Conservation (phyloP, 1,140 invertebrate species). For the Drosophila tsacasi region DNA sequence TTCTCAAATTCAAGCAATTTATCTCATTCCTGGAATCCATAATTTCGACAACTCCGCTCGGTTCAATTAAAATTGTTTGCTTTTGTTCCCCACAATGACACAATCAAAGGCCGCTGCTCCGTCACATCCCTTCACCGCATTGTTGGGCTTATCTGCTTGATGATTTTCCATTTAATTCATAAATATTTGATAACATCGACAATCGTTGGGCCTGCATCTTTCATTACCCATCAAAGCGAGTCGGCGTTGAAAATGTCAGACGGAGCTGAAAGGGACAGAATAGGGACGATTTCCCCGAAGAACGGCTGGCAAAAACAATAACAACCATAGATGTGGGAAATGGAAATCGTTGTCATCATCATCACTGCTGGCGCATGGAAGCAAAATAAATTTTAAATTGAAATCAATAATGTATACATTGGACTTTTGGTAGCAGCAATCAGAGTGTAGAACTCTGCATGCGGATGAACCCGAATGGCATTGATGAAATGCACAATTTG, state of each 20-base stretch:
- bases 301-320: conserved; percentile 15
- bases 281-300: conserved; percentile 37
- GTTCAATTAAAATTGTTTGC: conserved; percentile 30
- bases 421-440: conserved; percentile 25
- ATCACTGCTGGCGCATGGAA: conserved; percentile 14
- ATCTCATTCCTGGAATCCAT: neutral
- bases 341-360: conserved; percentile 19
- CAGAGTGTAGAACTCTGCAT: conserved; percentile 19
- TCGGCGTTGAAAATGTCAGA: conserved; percentile 59
- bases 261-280: neutral
- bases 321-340: conserved; percentile 8
- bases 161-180: conserved; percentile 66
- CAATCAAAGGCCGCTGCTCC: conserved; percentile 23
- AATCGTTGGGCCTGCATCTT: conserved; percentile 68
- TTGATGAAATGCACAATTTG: conserved; percentile 24
- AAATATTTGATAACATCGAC: conserved; percentile 66
- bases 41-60: neutral
- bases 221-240: conserved; percentile 60
- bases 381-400: conserved; percentile 70
- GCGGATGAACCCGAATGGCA: conserved; percentile 20
- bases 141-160: conserved; percentile 42
- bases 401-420: conserved; percentile 73
- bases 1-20: neutral
- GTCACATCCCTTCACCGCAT: conserved; percentile 22
- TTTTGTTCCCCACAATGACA: conserved; percentile 8